Percentiles rank a stretch among this genome's conserved stretches.
These are phyloP conservation scores for Ceratina australensis DNA, from an alignment of 1,140 invertebrate genomes.

Conservation along the genomic window DNA sequence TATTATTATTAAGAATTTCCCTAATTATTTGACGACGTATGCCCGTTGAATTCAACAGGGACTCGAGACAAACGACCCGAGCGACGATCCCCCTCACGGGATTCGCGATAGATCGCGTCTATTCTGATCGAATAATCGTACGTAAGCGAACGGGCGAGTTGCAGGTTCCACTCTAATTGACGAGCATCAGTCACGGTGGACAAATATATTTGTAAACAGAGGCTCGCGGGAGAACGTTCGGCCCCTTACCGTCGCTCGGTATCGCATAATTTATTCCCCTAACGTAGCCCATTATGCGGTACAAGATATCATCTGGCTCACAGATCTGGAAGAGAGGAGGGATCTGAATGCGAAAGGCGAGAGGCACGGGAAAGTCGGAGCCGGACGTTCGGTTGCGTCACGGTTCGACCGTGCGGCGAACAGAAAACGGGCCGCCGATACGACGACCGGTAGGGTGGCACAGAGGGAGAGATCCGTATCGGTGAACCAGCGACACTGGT, in stretches of 20 bases:
- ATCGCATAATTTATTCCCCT: slow-evolving; percentile 63
- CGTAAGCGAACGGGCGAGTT: neutral
- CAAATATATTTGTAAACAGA: slow-evolving; percentile 65
- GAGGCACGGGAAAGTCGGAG: slow-evolving; percentile 27
- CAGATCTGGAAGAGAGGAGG: slow-evolving; percentile 56
- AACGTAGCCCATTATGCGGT: slow-evolving; percentile 64
- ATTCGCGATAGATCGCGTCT: neutral
- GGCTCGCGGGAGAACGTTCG: neutral
- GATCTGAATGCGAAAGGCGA: slow-evolving; percentile 41
- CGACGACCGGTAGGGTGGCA: neutral
- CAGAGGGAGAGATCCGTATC: slow-evolving; percentile 61
- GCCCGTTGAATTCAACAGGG: neutral
- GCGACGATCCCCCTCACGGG: neutral
- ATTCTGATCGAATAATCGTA: neutral
- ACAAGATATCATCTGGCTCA: slow-evolving; percentile 63
- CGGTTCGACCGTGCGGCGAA: neutral
- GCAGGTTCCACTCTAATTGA: slow-evolving; percentile 48
- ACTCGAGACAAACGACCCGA: neutral
- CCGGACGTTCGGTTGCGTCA: slow-evolving; percentile 14
- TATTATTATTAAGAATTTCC: too few species aligned
- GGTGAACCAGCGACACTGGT: slow-evolving; percentile 65
- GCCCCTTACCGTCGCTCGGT: neutral
- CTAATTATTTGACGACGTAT: neutral
- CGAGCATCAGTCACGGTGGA: slow-evolving; percentile 51
- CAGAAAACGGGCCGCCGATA: slow-evolving; percentile 7